Evolutionary conservation across 2,113 vertebrate species (phyloP).

Genomic region (Nyctibius bracteatus): DNA sequence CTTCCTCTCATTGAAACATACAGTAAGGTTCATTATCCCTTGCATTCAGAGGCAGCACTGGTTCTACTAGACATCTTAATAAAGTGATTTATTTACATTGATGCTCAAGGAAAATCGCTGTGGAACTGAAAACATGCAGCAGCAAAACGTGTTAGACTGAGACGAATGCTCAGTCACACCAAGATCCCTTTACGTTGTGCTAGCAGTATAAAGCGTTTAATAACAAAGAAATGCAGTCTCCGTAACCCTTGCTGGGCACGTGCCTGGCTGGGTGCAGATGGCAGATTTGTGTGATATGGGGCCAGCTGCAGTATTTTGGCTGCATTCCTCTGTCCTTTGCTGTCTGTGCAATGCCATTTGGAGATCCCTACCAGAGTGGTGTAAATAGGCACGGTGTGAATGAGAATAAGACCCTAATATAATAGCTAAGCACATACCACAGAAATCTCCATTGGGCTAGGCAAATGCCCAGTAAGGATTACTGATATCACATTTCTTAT

Average conservation of each 20-base stretch:
- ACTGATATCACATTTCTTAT: not conserved
- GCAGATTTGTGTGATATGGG: not conserved
- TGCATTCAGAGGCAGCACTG: not conserved
- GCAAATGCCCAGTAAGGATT: not conserved
- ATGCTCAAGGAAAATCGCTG: not conserved
- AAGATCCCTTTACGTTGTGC: not conserved
- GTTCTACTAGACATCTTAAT: not conserved
- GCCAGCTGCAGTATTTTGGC: conserved; percentile 39
- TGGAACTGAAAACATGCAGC: not conserved
- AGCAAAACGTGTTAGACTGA: not conserved
- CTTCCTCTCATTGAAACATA: not conserved
- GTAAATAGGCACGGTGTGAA: not conserved
- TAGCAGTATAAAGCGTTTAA: not conserved
- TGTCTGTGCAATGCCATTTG: not conserved
- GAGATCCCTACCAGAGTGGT: not conserved
- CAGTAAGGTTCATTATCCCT: fast-evolving
- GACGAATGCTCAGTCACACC: not conserved
- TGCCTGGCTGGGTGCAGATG: conserved; percentile 19
- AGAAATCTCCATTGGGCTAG: not conserved
- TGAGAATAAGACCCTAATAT: not conserved
- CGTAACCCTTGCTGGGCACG: not conserved
- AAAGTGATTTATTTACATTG: not conserved
- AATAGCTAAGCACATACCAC: conserved; percentile 31
- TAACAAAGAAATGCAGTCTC: not conserved
- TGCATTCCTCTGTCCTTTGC: not conserved